phyloP scores from a whole-genome alignment of 1,140 invertebrate genomes.

The Vanessa atalanta region DNA sequence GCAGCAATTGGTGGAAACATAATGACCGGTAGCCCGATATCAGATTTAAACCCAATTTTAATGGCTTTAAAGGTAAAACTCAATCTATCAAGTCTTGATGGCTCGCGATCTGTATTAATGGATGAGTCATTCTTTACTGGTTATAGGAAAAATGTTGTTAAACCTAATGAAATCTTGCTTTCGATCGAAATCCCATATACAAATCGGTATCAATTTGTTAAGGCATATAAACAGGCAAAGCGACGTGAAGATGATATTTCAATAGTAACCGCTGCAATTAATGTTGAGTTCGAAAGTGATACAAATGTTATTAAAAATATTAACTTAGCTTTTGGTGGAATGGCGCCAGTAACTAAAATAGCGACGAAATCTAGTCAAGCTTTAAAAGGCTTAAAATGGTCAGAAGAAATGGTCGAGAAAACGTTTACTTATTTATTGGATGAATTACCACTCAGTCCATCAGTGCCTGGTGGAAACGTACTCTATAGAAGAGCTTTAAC shows the following conservation, averaged over 20 bases:
- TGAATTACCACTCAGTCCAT: conserved; percentile 89
- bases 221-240: conserved; percentile 95
- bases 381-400: conserved; percentile 88
- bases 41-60: conserved; percentile 96
- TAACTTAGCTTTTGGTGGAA: conserved; percentile 91
- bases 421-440: conserved; percentile 84
- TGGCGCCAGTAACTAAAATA: conserved; percentile 94
- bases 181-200: conserved; percentile 86
- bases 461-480: conserved; percentile 95
- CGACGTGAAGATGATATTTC: conserved; percentile 97
- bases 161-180: conserved; percentile 89
- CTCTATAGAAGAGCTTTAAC: conserved; percentile 90
- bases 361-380: conserved; percentile 86
- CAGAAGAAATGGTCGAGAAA: conserved; percentile 86
- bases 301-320: conserved; percentile 84
- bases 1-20: conserved; percentile 96
- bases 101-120: conserved; percentile 86
- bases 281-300: conserved; percentile 83
- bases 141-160: conserved; percentile 91
- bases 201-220: conserved; percentile 88
- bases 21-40: conserved; percentile 97
- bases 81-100: conserved; percentile 78
- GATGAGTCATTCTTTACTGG: conserved; percentile 94
- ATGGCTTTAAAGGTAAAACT: conserved; percentile 87
- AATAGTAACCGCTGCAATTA: conserved; percentile 94